Percentiles rank a stretch among this genome's conserved stretches.
Evolutionary conservation across 2,113 vertebrate genomes (phyloP).

Genomic region (Picathartes gymnocephalus): DNA sequence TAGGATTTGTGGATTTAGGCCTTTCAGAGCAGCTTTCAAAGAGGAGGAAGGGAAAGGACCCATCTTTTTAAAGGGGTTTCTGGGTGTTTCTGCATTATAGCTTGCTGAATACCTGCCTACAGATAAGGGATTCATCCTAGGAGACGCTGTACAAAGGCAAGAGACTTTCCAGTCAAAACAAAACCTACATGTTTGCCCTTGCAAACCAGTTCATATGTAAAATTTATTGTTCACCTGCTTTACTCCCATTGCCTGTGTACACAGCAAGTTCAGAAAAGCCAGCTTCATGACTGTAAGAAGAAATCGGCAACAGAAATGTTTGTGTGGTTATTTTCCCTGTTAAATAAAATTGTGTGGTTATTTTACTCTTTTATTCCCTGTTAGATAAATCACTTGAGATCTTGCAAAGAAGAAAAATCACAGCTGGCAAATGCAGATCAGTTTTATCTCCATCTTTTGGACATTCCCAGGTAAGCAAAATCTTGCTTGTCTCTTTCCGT

Average conservation of each 20-base stretch:
- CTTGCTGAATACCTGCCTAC: background rate
- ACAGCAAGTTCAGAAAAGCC: background rate
- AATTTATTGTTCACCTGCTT: background rate
- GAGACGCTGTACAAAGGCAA: background rate
- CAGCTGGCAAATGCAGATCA: conserved; percentile 83
- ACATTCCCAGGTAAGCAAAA: conserved; percentile 78
- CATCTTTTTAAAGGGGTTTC: background rate
- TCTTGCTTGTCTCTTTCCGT: background rate
- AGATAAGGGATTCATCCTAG: background rate
- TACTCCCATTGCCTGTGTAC: background rate
- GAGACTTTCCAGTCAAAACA: background rate
- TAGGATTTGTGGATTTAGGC: background rate
- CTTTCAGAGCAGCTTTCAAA: background rate
- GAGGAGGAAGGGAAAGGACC: background rate
- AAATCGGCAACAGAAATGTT: background rate
- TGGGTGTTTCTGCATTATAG: background rate
- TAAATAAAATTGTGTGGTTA: background rate
- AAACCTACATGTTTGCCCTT: background rate
- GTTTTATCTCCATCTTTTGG: conserved; percentile 84
- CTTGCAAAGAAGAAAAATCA: conserved; percentile 79
- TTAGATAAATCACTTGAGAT: conserved; percentile 84
- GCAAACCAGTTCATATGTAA: background rate
- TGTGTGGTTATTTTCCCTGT: background rate
- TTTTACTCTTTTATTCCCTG: background rate
- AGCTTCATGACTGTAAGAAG: background rate